These are phyloP conservation scores for Peromyscus californicus DNA, from an alignment of 2,113 vertebrate genomes.

Conservation along the genomic window DNA sequence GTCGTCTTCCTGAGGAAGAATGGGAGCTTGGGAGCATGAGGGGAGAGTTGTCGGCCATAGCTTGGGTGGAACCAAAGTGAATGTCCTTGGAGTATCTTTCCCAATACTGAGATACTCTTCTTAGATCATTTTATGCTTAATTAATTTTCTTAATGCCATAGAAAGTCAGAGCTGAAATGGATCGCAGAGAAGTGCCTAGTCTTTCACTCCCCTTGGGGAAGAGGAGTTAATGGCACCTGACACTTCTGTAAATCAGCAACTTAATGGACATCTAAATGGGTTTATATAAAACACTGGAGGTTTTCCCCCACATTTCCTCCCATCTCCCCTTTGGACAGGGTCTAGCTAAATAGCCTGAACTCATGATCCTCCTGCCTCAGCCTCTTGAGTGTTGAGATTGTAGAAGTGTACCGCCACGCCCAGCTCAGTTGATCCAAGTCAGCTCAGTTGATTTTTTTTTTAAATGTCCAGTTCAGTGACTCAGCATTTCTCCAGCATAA, in stretches of 20 bases:
- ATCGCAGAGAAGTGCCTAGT: conserved; percentile 26
- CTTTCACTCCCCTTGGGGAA: background rate
- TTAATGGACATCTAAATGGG: background rate
- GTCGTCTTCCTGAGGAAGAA: background rate
- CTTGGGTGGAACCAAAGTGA: background rate
- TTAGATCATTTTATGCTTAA: conserved; percentile 58
- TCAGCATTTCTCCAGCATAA: background rate
- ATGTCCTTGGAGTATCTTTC: background rate
- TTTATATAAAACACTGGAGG: conserved; percentile 40
- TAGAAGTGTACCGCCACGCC: background rate
- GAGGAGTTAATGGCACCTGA: conserved; percentile 33
- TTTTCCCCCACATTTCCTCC: background rate
- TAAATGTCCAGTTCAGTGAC: background rate
- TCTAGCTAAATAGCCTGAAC: background rate
- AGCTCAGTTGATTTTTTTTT: background rate
- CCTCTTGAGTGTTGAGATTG: background rate
- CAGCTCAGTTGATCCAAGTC: background rate
- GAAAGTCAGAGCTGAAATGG: conserved; percentile 43
- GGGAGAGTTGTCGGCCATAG: background rate
- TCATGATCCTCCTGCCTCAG: background rate
- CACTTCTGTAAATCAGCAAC: conserved; percentile 14
- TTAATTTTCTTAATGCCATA: conserved; percentile 46
- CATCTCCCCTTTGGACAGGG: background rate
- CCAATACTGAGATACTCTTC: background rate
- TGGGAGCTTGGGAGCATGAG: background rate